A percentile compares a stretch with the other conserved stretches of the same genome.
Evolutionary conservation across 2,797 vertebrate genomes (phyloP).

Genomic region (Chanos chanos): DNA sequence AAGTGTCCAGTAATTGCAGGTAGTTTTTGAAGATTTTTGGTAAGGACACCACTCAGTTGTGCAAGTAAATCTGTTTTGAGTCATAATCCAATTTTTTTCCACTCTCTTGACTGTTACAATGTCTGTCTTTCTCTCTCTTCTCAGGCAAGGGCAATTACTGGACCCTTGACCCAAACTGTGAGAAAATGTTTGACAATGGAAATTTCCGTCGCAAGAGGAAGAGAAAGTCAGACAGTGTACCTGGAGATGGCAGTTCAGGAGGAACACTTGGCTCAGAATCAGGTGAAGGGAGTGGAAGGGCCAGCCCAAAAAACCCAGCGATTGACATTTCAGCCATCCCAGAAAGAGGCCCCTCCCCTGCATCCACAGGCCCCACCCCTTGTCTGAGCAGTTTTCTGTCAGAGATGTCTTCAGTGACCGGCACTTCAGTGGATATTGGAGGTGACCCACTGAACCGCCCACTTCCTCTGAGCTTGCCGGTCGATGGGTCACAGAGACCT

Average conservation of each 20-base stretch:
- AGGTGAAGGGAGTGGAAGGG: slow-evolving; percentile 67
- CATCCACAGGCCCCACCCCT: slow-evolving; percentile 65
- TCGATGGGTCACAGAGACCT: slow-evolving; percentile 79
- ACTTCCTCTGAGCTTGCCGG: slow-evolving; percentile 74
- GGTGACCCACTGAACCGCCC: slow-evolving; percentile 71
- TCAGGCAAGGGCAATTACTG: slow-evolving; percentile 98
- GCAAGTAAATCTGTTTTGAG: too few species aligned
- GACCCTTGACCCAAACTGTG: slow-evolving; percentile 98
- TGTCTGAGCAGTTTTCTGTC: slow-evolving; percentile 91
- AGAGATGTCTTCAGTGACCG: slow-evolving; percentile 79
- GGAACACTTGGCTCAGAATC: slow-evolving; percentile 58
- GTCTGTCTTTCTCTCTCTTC: slow-evolving; percentile 34
- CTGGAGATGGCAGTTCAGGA: slow-evolving; percentile 50
- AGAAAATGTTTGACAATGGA: slow-evolving; percentile 99
- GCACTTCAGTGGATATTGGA: slow-evolving; percentile 66
- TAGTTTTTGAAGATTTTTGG: too few species aligned
- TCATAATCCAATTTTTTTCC: too few species aligned
- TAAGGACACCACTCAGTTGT: too few species aligned
- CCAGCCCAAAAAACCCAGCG: slow-evolving; percentile 75
- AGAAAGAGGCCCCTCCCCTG: slow-evolving; percentile 78
- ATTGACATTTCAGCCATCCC: slow-evolving; percentile 75
- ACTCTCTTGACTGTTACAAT: too few species aligned
- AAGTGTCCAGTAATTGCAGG: too few species aligned
- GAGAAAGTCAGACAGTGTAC: slow-evolving; percentile 84
- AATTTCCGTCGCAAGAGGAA: slow-evolving; percentile 98